Evolutionary conservation across 37 sponge, comb jelly and placozoan species (phyloP), one percentile per base, ranked within the genome.

Genomic region (Ianthella basta): DNA sequence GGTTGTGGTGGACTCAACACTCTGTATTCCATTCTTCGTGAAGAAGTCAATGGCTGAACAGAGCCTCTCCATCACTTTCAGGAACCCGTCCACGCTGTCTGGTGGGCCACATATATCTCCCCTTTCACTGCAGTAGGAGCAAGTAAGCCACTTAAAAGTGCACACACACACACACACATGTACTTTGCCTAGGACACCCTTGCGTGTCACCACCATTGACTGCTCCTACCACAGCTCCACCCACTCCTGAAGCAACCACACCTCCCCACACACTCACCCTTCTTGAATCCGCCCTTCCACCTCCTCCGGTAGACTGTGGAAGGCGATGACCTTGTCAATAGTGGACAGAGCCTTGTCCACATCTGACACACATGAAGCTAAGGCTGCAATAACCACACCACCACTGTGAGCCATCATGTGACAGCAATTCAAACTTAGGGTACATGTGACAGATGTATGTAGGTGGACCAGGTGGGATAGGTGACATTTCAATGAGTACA

Each of bases 251-350:
- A n/a, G n/a, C n/a, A n/a, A n/a, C 50, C 50, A 44, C 50, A 44
- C 50, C 50, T 44, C 50, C 50, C 50, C 6, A 44, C 8, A 44
- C 55, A 88, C 81, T 30, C 36, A 90, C 91, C 96, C 94, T 4
- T 85, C 88, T 8, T 72, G 57, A n/a, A 96, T 83, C 75, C 82
- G 85, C 0, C 34, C 56, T 32, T 97, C 98, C n/a, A 95, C 95
- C 20, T 89, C 90, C 15, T 89, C 93, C 19, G 88, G 87, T 3
- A 97, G 84, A 33, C 88, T 89, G 66, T 95, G 92, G 32, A 87
- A 93, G 0, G 84, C 88, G 0, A 97, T 86, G 24, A 95, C 89
- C 25, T 85, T 82, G 29, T 94, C 89, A 53, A 97, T 70, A 60
- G 39, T 68, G n/a, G 4, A 55, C 72, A 97, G 59, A 35, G 89